Evolutionary conservation across 2,888 invertebrate species (phyloP).

Genomic region (Pilophorus perplexus): DNA sequence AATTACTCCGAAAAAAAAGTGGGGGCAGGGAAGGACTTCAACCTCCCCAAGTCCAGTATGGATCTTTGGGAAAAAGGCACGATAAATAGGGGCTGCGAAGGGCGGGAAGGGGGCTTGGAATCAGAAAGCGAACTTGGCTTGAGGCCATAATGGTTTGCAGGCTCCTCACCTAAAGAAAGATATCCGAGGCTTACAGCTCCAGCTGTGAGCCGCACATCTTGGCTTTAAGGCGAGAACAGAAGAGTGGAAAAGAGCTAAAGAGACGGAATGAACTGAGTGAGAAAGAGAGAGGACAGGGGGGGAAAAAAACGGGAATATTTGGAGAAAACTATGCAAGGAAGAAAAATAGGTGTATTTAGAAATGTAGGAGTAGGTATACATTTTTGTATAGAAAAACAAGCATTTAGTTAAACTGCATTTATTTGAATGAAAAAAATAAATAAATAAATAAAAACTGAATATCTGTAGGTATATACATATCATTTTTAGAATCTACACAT

Average conservation of each 20-base stretch:
- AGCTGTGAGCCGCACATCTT: conserved; percentile 33
- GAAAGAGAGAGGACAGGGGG: not conserved
- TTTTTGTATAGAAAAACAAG: too few species aligned
- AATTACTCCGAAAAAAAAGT: too few species aligned
- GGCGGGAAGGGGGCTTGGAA: conserved; percentile 20
- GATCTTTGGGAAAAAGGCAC: conserved; percentile 32
- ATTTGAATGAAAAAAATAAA: too few species aligned
- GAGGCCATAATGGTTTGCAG: conserved; percentile 39
- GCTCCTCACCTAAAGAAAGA: conserved; percentile 38
- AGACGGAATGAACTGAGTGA: too few species aligned
- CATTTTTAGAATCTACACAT: too few species aligned
- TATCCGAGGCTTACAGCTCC: conserved; percentile 35
- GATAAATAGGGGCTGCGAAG: conserved; percentile 15
- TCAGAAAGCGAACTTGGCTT: conserved; percentile 39
- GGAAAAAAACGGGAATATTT: not conserved
- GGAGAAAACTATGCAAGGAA: not conserved
- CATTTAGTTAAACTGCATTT: too few species aligned
- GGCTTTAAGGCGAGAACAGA: too few species aligned
- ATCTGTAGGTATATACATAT: too few species aligned
- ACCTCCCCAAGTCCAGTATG: conserved; percentile 36
- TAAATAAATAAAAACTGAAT: too few species aligned
- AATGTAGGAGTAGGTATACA: too few species aligned
- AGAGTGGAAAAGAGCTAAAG: too few species aligned
- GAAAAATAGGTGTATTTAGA: not conserved
- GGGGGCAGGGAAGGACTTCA: too few species aligned